Evolutionary conservation across 2,888 invertebrate species (phyloP), one percentile per base, ranked within the genome.

Genomic region (Prosopocoilus inquinatus): DNA sequence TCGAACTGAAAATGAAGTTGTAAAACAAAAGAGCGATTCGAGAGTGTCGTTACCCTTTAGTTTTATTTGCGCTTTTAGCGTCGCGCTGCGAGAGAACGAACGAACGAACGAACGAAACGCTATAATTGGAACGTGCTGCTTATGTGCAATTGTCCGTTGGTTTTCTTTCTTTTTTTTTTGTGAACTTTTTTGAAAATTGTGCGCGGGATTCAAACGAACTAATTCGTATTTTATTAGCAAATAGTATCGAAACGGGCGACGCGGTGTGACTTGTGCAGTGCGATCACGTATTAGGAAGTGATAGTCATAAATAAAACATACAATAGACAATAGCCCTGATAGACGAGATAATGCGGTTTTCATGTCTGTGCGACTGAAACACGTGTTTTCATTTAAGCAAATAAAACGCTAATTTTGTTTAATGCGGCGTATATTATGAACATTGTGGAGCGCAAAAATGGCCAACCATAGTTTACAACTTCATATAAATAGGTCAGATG

Each of bases 231-330:
- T 3, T 20, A 20, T 34, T 34, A 28, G n/a, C 35, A 9, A 13
- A 34, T 34, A n/a, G n/a, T n/a, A n/a, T 13, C 12, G 15, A 33
- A 47, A 47, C 15, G 13, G n/a, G n/a, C 32, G n/a, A 3, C 47
- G 11, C 12, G 11, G 20, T 32, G 16, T 41, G 46, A 33, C 44
- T 53, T 55, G 61, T 63, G 61, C 61, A 65, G 61, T 57, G 56
- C 52, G 60, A 64, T 60, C 65, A 64, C 65, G 65, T 62, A 65
- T 65, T 65, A 65, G 64, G 65, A 65, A 65, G 64, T 59, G 61
- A 65, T 64, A 57, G 63, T 60, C 58, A 57, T 62, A 64, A 63
- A 62, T 55, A 60, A 62, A 54, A 59, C 57, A 58, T 58, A 61
- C 63, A 65, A 65, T 65, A 63, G 62, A 65, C 65, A 65, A 65